Base-by-base conservation (phyloP, 1,140 invertebrate genomes). In the Pomacea maculata region DNA sequence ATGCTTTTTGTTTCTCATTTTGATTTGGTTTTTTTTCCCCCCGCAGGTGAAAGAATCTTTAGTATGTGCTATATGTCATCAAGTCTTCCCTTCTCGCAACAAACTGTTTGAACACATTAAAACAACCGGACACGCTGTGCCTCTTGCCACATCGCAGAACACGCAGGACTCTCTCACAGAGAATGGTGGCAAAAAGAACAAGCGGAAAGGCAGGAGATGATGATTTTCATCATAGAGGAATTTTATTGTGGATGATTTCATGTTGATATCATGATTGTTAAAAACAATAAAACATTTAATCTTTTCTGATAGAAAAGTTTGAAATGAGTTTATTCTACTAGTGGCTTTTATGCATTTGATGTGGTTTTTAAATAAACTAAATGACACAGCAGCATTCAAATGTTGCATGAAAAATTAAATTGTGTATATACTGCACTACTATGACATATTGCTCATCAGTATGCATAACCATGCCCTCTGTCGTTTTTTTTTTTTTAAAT, bases 81-180 rank as follows among this genome's bases (percentile, higher is more conserved):
- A 82, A 75, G 74, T 67, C n/a, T 88, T 87, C 81, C 83, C 81
- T 54, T 85, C 89, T 17, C 77, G 89, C 72, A 90, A 90, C 79
- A 89, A 89, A 85, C 76, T 90, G 64, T 90, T 90, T 86, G 82
- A 87, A 14, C 89, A 90, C 82, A 87, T 90, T 45, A 88, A 90
- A 74, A 83, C 84, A 79, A 82, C 79, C 68, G 89, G 88, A 15
- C 89, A 90, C 82, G 87, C 86, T 1, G 25, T 87, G n/a, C 54
- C 73, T 65, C 64, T 87, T 15, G 84, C 83, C 7, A 25, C 82
- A 10, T 65, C 70, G 9, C 57, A 61, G 6, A 75, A 45, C 29
- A 75, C 25, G 1, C 68, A 72, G 21, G 55, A 25, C 63, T 12
- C 55, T 34, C 15, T 61, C 17, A 25, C 25, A 10, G 25, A 76